Base-by-base conservation (phyloP, 2,888 invertebrate genomes). In the Eutolmus rufibarbis region DNA sequence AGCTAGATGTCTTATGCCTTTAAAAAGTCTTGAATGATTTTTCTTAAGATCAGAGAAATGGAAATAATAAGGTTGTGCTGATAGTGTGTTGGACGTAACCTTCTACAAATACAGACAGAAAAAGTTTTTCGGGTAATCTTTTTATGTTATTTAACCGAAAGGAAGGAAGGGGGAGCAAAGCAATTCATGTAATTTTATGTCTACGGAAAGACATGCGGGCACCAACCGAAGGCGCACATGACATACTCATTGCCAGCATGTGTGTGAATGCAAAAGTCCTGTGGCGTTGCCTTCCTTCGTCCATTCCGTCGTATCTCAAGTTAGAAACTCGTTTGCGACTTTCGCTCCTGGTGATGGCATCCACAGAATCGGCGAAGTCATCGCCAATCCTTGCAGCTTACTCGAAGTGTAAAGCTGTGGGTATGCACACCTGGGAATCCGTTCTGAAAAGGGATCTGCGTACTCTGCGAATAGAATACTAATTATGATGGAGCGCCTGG, bases 101-200 rank as follows among this genome's bases (percentile, higher is more conserved):
- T 5, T 5, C 5, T 7, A 51, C 51, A 16, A 40, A 40, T 40
- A 51, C 19, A 51, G 7, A 12, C 43, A 16, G n/a, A 51, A 51
- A 0, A 19, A n/a, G 51, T n/a, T 8, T n/a, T 51, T 51, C 51
- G 19, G 5, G 51, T 51, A 81, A 57, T 81, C 81, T 81, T 81
- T 81, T 81, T 56, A 81, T 81, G 51, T 81, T 81, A 56, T 81
- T 81, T 56, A 40, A 12, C 56, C 31, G n/a, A 81, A 81, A 81
- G n/a, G 37, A 81, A n/a, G 81, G 8, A 9, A 34, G 57, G n/a
- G 81, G 43, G 56, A 56, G 56, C n/a, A 1, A 34, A 81, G 31
- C 81, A 81, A 81, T 81, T 81, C 81, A 56, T 81, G 81, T 81
- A 56, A 81, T 81, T 81, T 81, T 81, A 81, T 81, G 81, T 81